Evolutionary conservation across 2,797 vertebrate genomes (phyloP).

Genomic region (Vespertilio murinus): DNA sequence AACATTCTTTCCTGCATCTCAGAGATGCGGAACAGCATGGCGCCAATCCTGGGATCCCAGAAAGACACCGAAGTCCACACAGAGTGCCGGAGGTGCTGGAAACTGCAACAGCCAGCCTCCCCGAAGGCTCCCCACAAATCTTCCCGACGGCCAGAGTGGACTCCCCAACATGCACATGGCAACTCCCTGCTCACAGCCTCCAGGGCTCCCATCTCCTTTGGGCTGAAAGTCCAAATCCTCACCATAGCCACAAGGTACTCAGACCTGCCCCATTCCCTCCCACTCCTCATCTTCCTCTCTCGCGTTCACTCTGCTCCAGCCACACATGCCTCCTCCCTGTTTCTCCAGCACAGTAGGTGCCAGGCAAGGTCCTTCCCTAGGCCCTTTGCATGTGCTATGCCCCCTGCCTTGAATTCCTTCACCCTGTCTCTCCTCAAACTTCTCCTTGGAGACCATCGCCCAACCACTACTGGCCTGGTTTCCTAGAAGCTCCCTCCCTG

Average conservation of each 20-base stretch:
- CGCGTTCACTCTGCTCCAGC: neutral
- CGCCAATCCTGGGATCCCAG: rapidly evolving
- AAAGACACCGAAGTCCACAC: rapidly evolving
- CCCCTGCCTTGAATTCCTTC: too few species aligned
- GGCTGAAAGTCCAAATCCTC: neutral
- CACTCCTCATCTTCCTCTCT: rapidly evolving
- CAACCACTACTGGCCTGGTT: neutral
- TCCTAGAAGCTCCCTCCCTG: too few species aligned
- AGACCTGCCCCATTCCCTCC: neutral
- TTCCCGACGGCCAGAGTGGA: neutral
- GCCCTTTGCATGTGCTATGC: neutral
- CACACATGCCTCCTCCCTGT: neutral
- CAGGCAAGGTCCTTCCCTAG: neutral
- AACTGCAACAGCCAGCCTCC: neutral
- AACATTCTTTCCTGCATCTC: neutral
- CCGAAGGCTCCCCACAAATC: too few species aligned
- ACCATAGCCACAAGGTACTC: neutral
- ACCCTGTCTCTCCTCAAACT: neutral
- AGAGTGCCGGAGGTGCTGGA: rapidly evolving
- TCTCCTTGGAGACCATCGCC: neutral
- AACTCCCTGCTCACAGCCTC: neutral
- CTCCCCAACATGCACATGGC: neutral
- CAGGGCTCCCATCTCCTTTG: too few species aligned
- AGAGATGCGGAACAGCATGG: rapidly evolving
- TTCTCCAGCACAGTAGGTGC: neutral